phyloP scores from a whole-genome alignment of 1,140 invertebrate genomes.

The Solenopsis fugax region DNA sequence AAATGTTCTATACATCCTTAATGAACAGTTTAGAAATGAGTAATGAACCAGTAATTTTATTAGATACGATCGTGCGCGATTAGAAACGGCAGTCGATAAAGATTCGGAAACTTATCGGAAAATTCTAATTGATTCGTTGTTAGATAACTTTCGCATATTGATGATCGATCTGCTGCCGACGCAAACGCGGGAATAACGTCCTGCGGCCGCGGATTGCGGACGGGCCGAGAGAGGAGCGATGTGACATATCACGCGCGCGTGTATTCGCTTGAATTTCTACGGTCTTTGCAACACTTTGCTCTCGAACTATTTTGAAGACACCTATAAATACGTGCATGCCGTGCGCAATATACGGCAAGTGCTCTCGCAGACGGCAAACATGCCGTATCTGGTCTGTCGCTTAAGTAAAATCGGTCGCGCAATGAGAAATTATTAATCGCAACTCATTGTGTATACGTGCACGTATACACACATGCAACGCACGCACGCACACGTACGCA shows the following conservation, averaged over 20 bases:
- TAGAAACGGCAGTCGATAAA: background rate
- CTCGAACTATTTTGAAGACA: conserved; percentile 73
- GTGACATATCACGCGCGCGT: conserved; percentile 63
- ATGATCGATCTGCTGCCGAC: background rate
- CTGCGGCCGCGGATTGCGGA: background rate
- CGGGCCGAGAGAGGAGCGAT: background rate
- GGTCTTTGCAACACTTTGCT: conserved; percentile 71
- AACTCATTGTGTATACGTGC: background rate
- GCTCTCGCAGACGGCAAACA: conserved; percentile 53
- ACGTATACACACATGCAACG: background rate
- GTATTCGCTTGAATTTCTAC: conserved; percentile 71
- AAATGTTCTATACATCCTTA: background rate
- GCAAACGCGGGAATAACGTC: conserved; percentile 8
- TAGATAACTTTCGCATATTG: conserved; percentile 8
- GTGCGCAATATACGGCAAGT: conserved; percentile 61
- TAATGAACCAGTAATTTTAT: background rate
- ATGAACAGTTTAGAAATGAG: background rate
- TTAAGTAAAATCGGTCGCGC: conserved; percentile 39
- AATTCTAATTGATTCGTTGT: background rate
- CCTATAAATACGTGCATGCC: conserved; percentile 74
- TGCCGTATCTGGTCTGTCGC: conserved; percentile 52
- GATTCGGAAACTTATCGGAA: background rate
- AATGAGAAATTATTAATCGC: conserved; percentile 48
- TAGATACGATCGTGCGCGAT: background rate
- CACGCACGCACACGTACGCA: background rate